A percentile compares a stretch with the other conserved stretches of the same genome.
phyloP scores from a whole-genome alignment of 2,888 invertebrate genomes.

The Cataglyphis rosenhaueri region DNA sequence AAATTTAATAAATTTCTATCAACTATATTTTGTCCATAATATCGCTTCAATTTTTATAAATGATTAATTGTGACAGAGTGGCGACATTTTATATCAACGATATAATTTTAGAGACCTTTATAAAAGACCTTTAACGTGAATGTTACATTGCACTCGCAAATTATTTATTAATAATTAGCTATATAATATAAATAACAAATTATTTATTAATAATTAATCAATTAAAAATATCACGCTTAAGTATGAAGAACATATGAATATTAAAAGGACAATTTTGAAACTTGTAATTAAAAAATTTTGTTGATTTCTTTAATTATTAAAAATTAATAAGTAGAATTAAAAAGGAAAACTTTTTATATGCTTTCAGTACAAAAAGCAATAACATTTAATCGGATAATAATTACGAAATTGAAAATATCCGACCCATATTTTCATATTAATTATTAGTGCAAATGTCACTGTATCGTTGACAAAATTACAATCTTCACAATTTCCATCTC shows the following conservation, averaged over 20 bases:
- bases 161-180: background rate
- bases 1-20: background rate
- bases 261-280: background rate
- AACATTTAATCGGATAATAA: background rate
- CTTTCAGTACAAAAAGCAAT: background rate
- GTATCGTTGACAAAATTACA: background rate
- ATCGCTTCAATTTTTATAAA: background rate
- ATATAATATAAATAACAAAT: background rate
- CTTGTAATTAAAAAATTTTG: background rate
- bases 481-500: background rate
- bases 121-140: background rate
- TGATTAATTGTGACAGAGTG: background rate
- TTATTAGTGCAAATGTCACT: background rate
- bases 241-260: background rate
- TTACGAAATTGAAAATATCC: background rate
- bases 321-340: conserved; percentile 4
- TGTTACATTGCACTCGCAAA: background rate
- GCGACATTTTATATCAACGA: background rate
- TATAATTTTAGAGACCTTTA: background rate
- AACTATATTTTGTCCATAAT: background rate
- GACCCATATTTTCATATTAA: background rate
- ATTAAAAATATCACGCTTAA: background rate
- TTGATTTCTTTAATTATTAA: background rate
- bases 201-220: background rate
- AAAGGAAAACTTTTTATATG: background rate